Evolutionary conservation across 2,113 vertebrate genomes (phyloP).

Genomic region (Aegotheles bennettii): DNA sequence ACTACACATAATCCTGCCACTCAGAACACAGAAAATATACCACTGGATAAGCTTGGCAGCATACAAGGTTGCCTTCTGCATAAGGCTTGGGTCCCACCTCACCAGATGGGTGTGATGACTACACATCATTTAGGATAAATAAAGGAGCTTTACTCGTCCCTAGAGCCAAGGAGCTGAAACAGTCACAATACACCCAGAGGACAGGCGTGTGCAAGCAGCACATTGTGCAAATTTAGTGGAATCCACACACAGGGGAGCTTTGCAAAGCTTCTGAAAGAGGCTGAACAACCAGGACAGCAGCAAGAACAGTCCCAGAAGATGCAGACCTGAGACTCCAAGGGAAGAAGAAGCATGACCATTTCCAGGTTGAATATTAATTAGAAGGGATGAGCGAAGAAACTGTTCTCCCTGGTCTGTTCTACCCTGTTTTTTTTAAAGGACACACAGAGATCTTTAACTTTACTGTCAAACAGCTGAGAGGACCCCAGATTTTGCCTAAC

Average conservation of each 20-base stretch:
- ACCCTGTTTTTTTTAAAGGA: background rate
- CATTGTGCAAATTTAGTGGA: background rate
- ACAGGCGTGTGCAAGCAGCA: background rate
- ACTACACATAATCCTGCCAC: background rate
- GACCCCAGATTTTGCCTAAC: background rate
- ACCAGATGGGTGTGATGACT: background rate
- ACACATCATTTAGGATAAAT: background rate
- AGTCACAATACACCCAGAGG: background rate
- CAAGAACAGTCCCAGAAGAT: background rate
- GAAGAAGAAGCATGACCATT: background rate
- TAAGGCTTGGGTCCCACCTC: background rate
- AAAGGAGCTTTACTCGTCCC: background rate
- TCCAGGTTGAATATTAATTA: background rate
- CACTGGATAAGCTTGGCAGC: background rate
- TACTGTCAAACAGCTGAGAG: background rate
- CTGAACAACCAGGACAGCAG: background rate
- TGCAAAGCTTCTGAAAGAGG: background rate
- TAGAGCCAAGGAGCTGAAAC: background rate
- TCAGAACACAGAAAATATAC: background rate
- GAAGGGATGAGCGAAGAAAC: background rate
- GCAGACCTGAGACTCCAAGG: background rate
- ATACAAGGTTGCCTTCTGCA: background rate
- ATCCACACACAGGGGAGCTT: background rate
- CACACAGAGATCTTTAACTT: background rate
- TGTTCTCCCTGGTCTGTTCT: background rate